Evolutionary conservation across 2,113 vertebrate species (phyloP), one percentile per base, ranked within the genome.

Genomic region (Protomyctophum bolini): DNA sequence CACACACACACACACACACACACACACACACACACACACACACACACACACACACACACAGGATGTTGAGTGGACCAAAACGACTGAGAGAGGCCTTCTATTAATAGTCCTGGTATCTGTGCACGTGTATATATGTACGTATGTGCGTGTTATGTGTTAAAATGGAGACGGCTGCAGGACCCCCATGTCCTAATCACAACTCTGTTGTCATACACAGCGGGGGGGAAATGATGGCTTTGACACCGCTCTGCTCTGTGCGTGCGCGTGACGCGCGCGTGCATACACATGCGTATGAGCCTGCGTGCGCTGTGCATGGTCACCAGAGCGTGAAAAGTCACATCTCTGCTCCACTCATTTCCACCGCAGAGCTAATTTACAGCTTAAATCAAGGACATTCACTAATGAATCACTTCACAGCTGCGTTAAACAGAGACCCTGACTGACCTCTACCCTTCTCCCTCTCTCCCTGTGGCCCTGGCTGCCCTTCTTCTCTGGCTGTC

Each of bases 361-460:
- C 70, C 60, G 29, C 72, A 73, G 58, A 70, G 81, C 83, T 87
- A 84, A 89, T 83, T 86, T 86, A 83, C 68, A n/a, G 59, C 50
- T 82, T 55, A 77, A 58, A 80, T 85, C 81, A 72, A 75, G 75
- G 80, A 70, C 57, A 28, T 64, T 45, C 75, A 82, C 77, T 87
- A 88, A 87, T 86, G 82, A 89, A 86, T 68, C 33, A 41, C 72
- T 60, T 10, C 81, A 80, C 80, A 41, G 58, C 54, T 21, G 45
- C 50, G 76, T 63, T 81, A 84, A 21, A 85, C 77, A 52, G 21
- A 47, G 66, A 74, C 82, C 82, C 33, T 1, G 29, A 48, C 9
- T 72, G 77, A 84, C 84, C 86, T 65, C 67, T 66, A 10, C 57
- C 10, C 10, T 8, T 46, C 45, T 65, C 48, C 9, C 7, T 52